phyloP scores from a whole-genome alignment of 1,140 invertebrate species.

The Paramacrobiotus metropolitanus region DNA sequence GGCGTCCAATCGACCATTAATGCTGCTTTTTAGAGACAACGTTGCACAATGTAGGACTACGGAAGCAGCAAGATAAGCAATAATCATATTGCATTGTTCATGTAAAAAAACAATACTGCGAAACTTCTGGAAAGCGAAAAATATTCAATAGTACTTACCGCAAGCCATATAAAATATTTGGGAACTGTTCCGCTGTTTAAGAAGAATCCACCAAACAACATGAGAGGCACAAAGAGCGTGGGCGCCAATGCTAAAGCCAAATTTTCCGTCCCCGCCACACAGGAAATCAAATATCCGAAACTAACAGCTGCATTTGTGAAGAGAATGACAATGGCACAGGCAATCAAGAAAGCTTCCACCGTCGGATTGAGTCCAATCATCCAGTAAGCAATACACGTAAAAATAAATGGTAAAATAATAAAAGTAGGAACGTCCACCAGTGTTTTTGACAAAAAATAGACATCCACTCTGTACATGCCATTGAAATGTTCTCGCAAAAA shows the following conservation, averaged over 20 bases:
- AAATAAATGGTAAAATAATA: slow-evolving; percentile 51
- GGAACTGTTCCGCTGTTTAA: slow-evolving; percentile 53
- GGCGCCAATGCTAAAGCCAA: slow-evolving; percentile 69
- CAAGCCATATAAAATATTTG: slow-evolving; percentile 1
- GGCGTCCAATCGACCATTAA: too few species aligned
- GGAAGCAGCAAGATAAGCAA: too few species aligned
- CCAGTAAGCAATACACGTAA: slow-evolving; percentile 58
- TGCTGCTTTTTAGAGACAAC: too few species aligned
- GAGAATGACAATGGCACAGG: slow-evolving; percentile 44
- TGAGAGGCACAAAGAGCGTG: slow-evolving; percentile 66
- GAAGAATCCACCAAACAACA: slow-evolving; percentile 87
- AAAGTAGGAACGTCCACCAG: slow-evolving; percentile 21
- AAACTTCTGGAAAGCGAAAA: too few species aligned
- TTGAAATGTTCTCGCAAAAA: slow-evolving; percentile 72
- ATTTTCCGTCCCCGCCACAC: slow-evolving; percentile 45
- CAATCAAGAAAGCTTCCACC: slow-evolving; percentile 43
- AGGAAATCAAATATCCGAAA: slow-evolving; percentile 75
- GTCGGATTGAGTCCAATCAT: slow-evolving; percentile 55
- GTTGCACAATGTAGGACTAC: too few species aligned
- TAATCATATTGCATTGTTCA: too few species aligned
- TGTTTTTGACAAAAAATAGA: slow-evolving; percentile 69
- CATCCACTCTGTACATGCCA: slow-evolving; percentile 71
- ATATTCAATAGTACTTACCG: too few species aligned
- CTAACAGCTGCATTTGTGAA: slow-evolving; percentile 72
- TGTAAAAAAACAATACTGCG: too few species aligned